Evolutionary conservation across 1,140 invertebrate genomes (phyloP).

Genomic region (Homalodisca vitripennis): DNA sequence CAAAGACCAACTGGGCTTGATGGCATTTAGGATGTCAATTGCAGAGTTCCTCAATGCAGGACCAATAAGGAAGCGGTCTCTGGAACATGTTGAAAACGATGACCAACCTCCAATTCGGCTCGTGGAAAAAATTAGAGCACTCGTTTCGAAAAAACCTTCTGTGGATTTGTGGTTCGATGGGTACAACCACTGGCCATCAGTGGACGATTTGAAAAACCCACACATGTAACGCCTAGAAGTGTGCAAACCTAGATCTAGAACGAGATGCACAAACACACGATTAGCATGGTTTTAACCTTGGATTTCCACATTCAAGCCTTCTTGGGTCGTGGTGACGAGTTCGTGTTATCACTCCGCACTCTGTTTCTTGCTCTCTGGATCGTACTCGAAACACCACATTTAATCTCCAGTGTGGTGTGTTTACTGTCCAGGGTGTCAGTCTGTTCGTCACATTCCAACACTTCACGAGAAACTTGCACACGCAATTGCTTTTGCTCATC

Average conservation of each 20-base stretch:
- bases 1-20: background rate
- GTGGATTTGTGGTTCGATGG: background rate
- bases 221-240: background rate
- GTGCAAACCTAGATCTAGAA: background rate
- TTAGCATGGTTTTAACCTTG: too few relatives aligned
- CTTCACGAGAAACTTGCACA: too few relatives aligned
- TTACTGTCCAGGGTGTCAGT: too few relatives aligned
- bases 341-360: too few relatives aligned
- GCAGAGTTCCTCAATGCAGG: background rate
- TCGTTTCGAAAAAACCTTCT: background rate
- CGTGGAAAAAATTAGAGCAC: background rate
- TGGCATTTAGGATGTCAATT: background rate
- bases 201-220: slow-evolving; percentile 1
- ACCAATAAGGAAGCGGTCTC: background rate
- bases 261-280: too few relatives aligned
- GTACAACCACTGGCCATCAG: slow-evolving; percentile 1
- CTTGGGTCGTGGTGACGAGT: too few relatives aligned
- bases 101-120: background rate
- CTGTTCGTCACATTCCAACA: too few relatives aligned
- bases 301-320: too few relatives aligned
- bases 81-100: background rate
- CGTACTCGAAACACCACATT: too few relatives aligned
- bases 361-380: too few relatives aligned
- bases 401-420: too few relatives aligned
- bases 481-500: too few relatives aligned